Conservation (phyloP, 2,797 vertebrate species). For the Kryptopterus vitreolus region DNA sequence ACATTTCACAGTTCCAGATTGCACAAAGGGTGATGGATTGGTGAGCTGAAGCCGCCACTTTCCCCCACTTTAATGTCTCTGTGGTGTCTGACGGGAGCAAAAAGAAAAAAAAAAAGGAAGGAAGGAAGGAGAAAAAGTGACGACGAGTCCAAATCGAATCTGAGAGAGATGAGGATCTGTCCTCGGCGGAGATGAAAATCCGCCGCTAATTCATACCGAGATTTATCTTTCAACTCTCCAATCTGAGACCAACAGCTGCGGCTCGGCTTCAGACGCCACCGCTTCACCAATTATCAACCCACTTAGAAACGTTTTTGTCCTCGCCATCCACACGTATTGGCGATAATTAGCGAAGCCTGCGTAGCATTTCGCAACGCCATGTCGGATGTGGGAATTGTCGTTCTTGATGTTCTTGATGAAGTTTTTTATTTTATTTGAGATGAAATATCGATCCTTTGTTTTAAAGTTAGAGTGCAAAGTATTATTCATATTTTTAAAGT, state of each 20-base stretch:
- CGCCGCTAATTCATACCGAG: slow-evolving; percentile 35
- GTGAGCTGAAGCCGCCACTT: slow-evolving; percentile 7
- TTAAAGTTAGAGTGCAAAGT: too few species aligned
- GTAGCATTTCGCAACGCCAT: background rate
- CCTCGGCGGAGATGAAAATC: slow-evolving; percentile 29
- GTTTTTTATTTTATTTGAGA: background rate
- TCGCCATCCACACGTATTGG: background rate
- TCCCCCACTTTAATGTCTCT: slow-evolving; percentile 29
- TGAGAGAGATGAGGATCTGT: slow-evolving; percentile 33
- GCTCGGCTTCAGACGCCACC: slow-evolving; percentile 10
- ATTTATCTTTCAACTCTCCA: slow-evolving; percentile 38
- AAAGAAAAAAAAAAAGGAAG: background rate
- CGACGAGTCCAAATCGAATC: slow-evolving; percentile 37
- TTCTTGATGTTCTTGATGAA: background rate
- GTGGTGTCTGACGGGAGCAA: slow-evolving; percentile 11
- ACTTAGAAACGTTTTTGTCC: background rate
- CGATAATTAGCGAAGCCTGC: background rate
- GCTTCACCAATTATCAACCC: slow-evolving; percentile 24
- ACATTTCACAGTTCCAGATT: slow-evolving; percentile 22
- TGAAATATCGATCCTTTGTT: background rate
- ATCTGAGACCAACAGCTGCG: slow-evolving; percentile 46
- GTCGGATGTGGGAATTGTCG: too few species aligned
- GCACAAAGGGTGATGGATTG: slow-evolving; percentile 20
- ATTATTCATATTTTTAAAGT: too few species aligned
- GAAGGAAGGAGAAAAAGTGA: too few species aligned